These are phyloP conservation scores for Phaedon cochleariae DNA, from an alignment of 2,888 invertebrate species.

Conservation along the genomic window DNA sequence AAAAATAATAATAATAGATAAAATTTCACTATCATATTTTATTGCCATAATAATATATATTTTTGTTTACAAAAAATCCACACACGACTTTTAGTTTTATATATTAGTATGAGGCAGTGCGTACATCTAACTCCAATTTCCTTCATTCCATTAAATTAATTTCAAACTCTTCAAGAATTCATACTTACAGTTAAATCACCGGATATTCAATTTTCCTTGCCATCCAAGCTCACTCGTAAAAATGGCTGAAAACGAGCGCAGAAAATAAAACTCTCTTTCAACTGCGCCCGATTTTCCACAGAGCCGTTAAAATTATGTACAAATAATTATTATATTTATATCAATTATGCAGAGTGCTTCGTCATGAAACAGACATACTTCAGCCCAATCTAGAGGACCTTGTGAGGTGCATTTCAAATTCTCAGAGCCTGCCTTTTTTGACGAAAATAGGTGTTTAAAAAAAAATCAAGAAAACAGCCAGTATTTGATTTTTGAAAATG, in stretches of 20 bases:
- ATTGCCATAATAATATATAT: not conserved
- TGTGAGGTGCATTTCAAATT: too few species aligned
- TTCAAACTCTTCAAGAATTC: not conserved
- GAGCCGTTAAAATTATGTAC: slow-evolving; percentile 44
- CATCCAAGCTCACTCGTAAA: not conserved
- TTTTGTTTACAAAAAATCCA: not conserved
- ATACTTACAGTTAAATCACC: not conserved
- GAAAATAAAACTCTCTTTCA: not conserved
- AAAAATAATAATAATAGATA: slow-evolving; percentile 38
- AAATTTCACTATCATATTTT: not conserved
- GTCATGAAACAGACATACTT: too few species aligned
- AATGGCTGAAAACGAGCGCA: not conserved
- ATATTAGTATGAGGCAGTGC: slow-evolving; percentile 36
- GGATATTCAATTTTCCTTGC: not conserved
- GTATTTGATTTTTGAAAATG: too few species aligned
- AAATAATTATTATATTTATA: too few species aligned
- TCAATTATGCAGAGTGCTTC: too few species aligned
- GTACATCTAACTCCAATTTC: slow-evolving; percentile 20
- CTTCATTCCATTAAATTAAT: not conserved
- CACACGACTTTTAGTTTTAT: slow-evolving; percentile 12
- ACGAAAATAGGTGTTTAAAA: too few species aligned
- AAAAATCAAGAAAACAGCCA: too few species aligned
- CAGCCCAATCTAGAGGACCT: too few species aligned
- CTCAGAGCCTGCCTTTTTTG: too few species aligned
- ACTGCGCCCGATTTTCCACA: slow-evolving; percentile 9